Base-by-base conservation (phyloP, 2,113 vertebrate genomes). In the Donacobius atricapilla region DNA sequence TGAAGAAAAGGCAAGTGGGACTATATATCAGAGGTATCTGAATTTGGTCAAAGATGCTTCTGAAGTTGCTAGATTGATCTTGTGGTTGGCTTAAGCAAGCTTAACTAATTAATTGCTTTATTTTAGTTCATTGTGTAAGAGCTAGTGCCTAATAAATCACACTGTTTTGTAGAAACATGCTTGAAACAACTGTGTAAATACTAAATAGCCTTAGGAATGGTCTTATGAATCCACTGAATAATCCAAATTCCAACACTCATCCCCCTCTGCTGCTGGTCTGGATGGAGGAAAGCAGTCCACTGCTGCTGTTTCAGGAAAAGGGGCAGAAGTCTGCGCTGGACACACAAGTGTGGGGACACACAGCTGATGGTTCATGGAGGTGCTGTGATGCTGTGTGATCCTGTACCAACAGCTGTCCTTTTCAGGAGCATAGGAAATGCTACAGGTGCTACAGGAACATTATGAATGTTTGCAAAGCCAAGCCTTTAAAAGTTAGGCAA, bases 161-260 rank as follows among this genome's bases (percentile, higher is more conserved):
- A 44, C 13, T 51, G 42, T 56, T 81, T 94, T 92, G 86, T 37
- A 81, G 60, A 78, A 94, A 89, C 65, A 84, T 81, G 86, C 51
- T 93, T 78, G 68, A 86, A 92, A 90, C 90, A 94, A 96, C 93
- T 93, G 89, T 87, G 80, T 78, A 92, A 95, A 95, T 96, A 97
- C 60, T 78, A 75, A 95, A 89, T 87, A 96, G 94, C 90, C 90
- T 81, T 87, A 94, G 90, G 92, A 89, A 75, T 58, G 54, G 47
- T 77, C 44, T 75, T 87, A 75, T 9, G 60, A 93, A 96, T 83
- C 89, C 68, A 87, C 12, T 3, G 76, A 93, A 81, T 96, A 94
- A 86, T 83, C 68, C 39, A 44, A 63, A 96, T 96, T 93, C 89
- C 89, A 80, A 27, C 53, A 71, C 54, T 94, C 60, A 70, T 94